Percentiles rank a stretch among this genome's conserved stretches.
Evolutionary conservation across 1,140 invertebrate genomes (phyloP).

Genomic region (Cyphomyrmex costatus): DNA sequence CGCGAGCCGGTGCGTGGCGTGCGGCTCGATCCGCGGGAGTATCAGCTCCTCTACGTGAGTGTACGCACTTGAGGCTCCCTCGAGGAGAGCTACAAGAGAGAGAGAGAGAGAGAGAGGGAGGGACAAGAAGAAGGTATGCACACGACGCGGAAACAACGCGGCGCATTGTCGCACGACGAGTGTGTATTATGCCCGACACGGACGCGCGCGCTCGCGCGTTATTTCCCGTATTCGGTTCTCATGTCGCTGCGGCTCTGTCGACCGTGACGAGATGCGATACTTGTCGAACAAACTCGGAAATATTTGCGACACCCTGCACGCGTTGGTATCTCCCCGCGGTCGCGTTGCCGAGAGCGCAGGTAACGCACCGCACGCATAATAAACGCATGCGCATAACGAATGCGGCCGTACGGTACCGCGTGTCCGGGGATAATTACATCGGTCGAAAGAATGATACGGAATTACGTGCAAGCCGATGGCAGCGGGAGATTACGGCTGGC

Average conservation of each 20-base stretch:
- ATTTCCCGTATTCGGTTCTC: constrained; percentile 76
- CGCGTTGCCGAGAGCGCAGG: constrained; percentile 58
- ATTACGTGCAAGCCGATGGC: constrained; percentile 73
- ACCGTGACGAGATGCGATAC: constrained; percentile 76
- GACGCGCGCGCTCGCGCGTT: constrained; percentile 45
- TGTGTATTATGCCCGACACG: constrained; percentile 68
- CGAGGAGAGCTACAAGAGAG: constrained; percentile 33
- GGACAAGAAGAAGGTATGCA: constrained; percentile 43
- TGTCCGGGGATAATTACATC: constrained; percentile 76
- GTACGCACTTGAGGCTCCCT: constrained; percentile 64
- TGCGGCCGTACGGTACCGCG: constrained; percentile 74
- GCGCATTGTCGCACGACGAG: constrained; percentile 72
- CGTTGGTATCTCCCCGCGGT: constrained; percentile 63
- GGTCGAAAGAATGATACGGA: constrained; percentile 78
- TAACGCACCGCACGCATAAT: constrained; percentile 55
- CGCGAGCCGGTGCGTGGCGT: constrained; percentile 62
- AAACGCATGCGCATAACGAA: constrained; percentile 75
- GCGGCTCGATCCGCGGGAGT: constrained; percentile 44
- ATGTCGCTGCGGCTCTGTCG: constrained; percentile 71
- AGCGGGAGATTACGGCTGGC: constrained; percentile 66
- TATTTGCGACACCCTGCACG: constrained; percentile 81
- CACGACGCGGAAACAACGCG: constrained; percentile 79
- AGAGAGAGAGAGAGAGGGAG: background rate
- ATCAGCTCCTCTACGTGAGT: constrained; percentile 36
- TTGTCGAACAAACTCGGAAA: constrained; percentile 83